These are phyloP conservation scores for Heliconius erato DNA, from an alignment of 2,888 invertebrate species.

Conservation along the genomic window DNA sequence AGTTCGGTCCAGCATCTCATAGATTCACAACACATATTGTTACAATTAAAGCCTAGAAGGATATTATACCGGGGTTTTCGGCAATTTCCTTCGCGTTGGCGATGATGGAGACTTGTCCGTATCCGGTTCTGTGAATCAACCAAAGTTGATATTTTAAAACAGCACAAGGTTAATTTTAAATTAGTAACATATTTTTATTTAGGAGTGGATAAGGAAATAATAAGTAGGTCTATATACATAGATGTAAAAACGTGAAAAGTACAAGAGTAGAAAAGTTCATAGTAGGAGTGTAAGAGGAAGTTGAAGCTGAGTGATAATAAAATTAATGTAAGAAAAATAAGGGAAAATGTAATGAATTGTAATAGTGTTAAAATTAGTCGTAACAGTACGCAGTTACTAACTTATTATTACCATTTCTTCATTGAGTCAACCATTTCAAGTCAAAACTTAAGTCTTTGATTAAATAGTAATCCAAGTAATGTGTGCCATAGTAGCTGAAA, in stretches of 20 bases:
- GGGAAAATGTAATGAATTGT: not conserved
- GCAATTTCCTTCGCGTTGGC: slow-evolving; percentile 97
- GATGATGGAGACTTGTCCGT: slow-evolving; percentile 95
- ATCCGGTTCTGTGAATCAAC: slow-evolving; percentile 90
- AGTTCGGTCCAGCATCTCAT: slow-evolving; percentile 76
- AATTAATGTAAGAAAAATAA: not conserved
- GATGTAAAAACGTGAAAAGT: not conserved
- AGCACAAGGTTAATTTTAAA: too few species aligned
- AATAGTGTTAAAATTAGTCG: not conserved
- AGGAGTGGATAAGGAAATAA: not conserved
- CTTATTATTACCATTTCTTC: slow-evolving; percentile 21
- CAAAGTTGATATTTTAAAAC: slow-evolving; percentile 35
- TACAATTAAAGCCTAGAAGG: slow-evolving; percentile 85
- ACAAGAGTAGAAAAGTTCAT: not conserved
- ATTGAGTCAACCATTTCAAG: slow-evolving; percentile 1
- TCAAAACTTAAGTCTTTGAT: slow-evolving; percentile 13
- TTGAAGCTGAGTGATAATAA: slow-evolving; percentile 7
- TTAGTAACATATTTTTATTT: too few species aligned
- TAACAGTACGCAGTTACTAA: slow-evolving; percentile 10
- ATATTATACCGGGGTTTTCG: slow-evolving; percentile 98
- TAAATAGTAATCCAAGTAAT: slow-evolving; percentile 14
- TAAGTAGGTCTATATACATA: not conserved
- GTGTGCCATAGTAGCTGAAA: slow-evolving; percentile 32
- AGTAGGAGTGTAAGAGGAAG: not conserved
- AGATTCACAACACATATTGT: slow-evolving; percentile 86